phyloP scores from a whole-genome alignment of 2,797 vertebrate genomes.

The Lutjanus argentimaculatus region DNA sequence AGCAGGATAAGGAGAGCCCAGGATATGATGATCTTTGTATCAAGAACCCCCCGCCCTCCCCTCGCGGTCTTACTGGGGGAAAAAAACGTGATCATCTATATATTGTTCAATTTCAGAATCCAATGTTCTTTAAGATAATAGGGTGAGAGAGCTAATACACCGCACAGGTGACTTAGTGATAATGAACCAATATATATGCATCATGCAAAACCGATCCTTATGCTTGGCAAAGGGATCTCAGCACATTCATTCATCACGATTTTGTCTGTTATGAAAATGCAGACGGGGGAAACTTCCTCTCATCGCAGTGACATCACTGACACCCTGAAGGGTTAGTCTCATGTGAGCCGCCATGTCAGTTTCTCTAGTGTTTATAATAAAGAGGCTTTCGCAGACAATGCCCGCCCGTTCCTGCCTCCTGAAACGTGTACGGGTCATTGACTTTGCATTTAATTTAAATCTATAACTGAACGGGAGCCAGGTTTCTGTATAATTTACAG shows the following conservation, averaged over 20 bases:
- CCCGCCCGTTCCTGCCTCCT: conserved; percentile 18
- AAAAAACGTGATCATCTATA: conserved; percentile 62
- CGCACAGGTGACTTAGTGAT: conserved; percentile 82
- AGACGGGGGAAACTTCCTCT: conserved; percentile 34
- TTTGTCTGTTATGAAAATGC: conserved; percentile 70
- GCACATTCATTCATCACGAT: conserved; percentile 66
- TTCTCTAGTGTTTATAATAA: conserved; percentile 53
- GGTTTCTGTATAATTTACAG: conserved; percentile 65
- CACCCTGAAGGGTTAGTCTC: conserved; percentile 32
- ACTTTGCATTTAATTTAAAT: conserved; percentile 74
- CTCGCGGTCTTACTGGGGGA: conserved; percentile 10
- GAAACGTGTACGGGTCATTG: conserved; percentile 62
- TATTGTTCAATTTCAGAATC: conserved; percentile 79
- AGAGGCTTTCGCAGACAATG: conserved; percentile 53
- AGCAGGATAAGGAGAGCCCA: conserved; percentile 43
- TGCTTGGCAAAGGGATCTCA: conserved; percentile 60
- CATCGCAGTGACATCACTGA: conserved; percentile 60
- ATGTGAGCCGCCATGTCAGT: conserved; percentile 14
- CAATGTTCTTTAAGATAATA: conserved; percentile 82
- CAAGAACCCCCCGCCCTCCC: conserved; percentile 11
- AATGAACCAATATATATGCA: conserved; percentile 89
- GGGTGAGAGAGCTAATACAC: conserved; percentile 72
- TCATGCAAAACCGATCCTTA: conserved; percentile 76
- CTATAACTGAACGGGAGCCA: conserved; percentile 70
- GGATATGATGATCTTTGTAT: conserved; percentile 49